Base-by-base conservation (phyloP, 2,888 invertebrate genomes). In the Cheiracanthium punctorium region DNA sequence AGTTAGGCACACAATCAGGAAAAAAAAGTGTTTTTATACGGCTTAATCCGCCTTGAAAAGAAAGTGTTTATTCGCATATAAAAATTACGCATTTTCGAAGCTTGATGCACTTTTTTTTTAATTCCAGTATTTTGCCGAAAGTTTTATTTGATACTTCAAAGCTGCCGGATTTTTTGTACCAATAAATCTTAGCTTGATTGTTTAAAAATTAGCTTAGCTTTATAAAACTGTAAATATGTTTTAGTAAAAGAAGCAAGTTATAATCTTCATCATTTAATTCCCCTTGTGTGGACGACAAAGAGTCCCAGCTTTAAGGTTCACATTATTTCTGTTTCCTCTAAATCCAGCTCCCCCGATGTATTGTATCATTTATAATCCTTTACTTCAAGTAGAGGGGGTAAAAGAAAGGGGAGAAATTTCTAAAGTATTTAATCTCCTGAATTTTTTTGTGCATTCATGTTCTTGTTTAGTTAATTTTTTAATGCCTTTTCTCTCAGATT, bases 161-260 rank as follows among this genome's bases (percentile, higher is more conserved):
- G 71, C 58, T 74, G 73, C 48, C 65, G 29, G 24, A 24, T 28
- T 67, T 33, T 52, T 43, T 70, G 30, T 58, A 64, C 79, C 84
- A 74, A 85, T 85, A 85, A 85, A 85, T 85, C 79, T 85, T 79
- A 37, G 67, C 73, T 69, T 20, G 70, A 85, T 85, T 85, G 84
- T 85, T 85, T 85, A 79, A 74, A 79, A 79, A 85, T 76, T 85
- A 79, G 84, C 84, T 80, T 79, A 85, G 79, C 84, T 85, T 85
- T 85, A 79, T 85, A 85, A 85, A 85, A 85, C 73, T 72, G 84
- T 70, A 85, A 85, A 85, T 85, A 85, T 85, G 74, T 79, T 85
- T 85, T 73, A 74, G 79, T 41, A 85, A 69, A 79, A 85, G 84
- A 58, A 58, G 58, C 58, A 58, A 58, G 58, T 58, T 58, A 58